Base-by-base conservation (phyloP, 2,797 vertebrate species). In the Pseudochromis fuscus region DNA sequence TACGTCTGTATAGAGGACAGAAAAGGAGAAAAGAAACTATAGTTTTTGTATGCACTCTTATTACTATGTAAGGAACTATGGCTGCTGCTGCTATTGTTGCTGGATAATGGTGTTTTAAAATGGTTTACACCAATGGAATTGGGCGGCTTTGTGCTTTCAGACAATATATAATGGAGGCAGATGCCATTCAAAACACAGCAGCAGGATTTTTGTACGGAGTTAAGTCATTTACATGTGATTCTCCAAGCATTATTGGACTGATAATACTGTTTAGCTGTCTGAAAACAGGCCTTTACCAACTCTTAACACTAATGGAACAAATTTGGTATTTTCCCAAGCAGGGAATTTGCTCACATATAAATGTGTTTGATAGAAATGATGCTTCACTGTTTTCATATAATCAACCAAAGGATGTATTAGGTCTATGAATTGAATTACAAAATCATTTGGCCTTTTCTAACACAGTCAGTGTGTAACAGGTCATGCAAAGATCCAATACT, bases 401-500 rank as follows among this genome's bases (percentile, higher is more conserved):
- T 42, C 24, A 42, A 10, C 9, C 55, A 16, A 56, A 52, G 61
- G 4, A 61, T 65, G 15, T 62, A 44, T 35, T 72, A 37, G 1
- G 18, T 42, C 51, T 37, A 16, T 16, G 30, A 51, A 46, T 37
- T 18, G 11, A 33, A 38, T 23, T 38, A 31, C n/a, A 27, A 65
- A 58, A 81, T 59, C 21, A 58, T 37, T 27, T 30, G 27, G 37
- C 24, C n/a, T 44, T 10, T 53, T 63, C 35, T 16, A 44, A 60
- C 28, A 19, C 4, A 50, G 15, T 63, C 28, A 50, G 28, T 35
- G 42, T 55, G 57, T 23, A 48, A 72, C 69, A 77, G 50, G 31
- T 35, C 51, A 53, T 52, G 53, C n/a, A n/a, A n/a, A n/a, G n/a
- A n/a, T 68, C 74, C 30, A 2, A 35, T 68, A 24, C 68, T 70